Evolutionary conservation across 2,797 vertebrate species (phyloP), one percentile per base, ranked within the genome.

Genomic region (Trematomus bernacchii): DNA sequence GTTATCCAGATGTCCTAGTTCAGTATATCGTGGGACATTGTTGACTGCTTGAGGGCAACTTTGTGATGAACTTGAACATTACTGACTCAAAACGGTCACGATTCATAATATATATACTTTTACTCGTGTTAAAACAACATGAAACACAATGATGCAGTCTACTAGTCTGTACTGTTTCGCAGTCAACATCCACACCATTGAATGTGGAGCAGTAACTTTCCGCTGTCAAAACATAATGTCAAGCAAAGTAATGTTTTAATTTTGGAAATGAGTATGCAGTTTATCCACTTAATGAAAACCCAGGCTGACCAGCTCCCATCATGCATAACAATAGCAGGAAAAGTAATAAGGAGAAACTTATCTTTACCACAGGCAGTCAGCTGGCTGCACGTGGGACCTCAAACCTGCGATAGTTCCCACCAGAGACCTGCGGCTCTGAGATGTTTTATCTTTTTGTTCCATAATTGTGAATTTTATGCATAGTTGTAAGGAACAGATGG

Each of bases 401-500:
- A 75, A 68, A 88, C 82, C 80, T 72, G 71, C 54, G 46, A 77
- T 75, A 83, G 48, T 40, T 84, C 85, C 73, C 87, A 68, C 79
- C 54, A 52, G 85, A 73, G 82, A 85, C 76, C 58, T 59, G 63
- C 65, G 33, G 69, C 75, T 84, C 63, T 11, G 78, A 88, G 76
- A 80, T 61, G 61, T 81, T 87, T 82, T 68, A 54, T 85, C 76
- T 87, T 92, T 85, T 84, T 86, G 70, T 79, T 83, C 72, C 60
- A 66, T 84, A 83, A 91, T 84, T 81, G 79, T 75, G 73, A 80
- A 89, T 89, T 89, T 90, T 85, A 85, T 82, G 81, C 84, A 64
- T 37, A 66, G 67, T 75, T 87, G 78, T 85, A 83, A 80, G 67
- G 80, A 92, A 89, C 91, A 93, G 93, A 92, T 92, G 92, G 90